Conservation (phyloP, 2,888 invertebrate genomes). For the Hypomecis atomaria region DNA sequence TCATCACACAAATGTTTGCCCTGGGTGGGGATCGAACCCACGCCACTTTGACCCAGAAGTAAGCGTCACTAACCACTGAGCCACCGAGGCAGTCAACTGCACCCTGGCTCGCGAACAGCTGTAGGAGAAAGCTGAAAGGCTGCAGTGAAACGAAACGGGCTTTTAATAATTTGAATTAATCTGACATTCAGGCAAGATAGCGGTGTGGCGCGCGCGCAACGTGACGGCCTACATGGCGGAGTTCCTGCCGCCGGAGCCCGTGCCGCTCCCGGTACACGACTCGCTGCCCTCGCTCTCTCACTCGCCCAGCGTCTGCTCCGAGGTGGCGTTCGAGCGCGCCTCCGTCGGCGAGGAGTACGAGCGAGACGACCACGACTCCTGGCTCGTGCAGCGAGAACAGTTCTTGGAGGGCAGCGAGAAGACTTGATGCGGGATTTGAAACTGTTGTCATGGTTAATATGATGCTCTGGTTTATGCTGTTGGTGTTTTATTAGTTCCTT, state of each 20-base stretch:
- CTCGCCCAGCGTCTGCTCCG: constrained; percentile 62
- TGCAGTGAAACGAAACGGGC: too few species aligned
- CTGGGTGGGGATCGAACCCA: too few species aligned
- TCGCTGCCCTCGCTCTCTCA: constrained; percentile 83
- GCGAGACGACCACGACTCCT: constrained; percentile 73
- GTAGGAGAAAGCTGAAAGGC: too few species aligned
- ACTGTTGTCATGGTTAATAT: neutral
- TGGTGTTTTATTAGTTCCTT: neutral
- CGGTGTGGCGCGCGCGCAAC: constrained; percentile 88
- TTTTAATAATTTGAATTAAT: neutral
- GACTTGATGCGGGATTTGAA: constrained; percentile 48
- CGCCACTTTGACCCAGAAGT: too few species aligned
- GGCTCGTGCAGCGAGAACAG: constrained; percentile 74
- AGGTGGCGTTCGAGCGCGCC: constrained; percentile 74
- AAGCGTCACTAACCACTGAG: too few species aligned
- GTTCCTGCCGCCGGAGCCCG: constrained; percentile 88
- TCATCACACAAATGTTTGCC: too few species aligned
- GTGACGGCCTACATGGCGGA: constrained; percentile 88
- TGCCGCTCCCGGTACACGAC: constrained; percentile 87
- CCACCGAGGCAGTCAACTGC: too few species aligned
- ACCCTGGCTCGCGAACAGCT: too few species aligned
- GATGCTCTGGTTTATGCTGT: neutral
- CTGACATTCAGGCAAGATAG: constrained; percentile 67
- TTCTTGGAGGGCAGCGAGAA: constrained; percentile 72
- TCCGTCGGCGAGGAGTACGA: constrained; percentile 68